A percentile compares a stretch with the other conserved stretches of the same genome.
These are phyloP conservation scores for Ctenochaetus hawaiiensis DNA, from an alignment of 2,797 vertebrate species.

Conservation along the genomic window DNA sequence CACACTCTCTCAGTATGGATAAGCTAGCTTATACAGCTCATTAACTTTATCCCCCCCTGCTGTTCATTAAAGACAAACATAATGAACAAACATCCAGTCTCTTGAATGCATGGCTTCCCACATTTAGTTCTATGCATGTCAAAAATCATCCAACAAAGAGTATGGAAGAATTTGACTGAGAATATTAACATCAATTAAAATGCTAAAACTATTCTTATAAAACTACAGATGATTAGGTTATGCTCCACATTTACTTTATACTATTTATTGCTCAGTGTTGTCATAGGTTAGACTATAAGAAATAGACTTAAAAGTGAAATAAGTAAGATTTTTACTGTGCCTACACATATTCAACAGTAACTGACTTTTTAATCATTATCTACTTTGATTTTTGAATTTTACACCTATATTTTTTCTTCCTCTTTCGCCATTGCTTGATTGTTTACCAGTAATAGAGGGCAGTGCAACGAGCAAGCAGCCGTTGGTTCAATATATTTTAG, in stretches of 20 bases:
- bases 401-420: not conserved
- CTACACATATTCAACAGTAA: not conserved
- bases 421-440: not conserved
- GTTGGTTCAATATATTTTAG: not conserved
- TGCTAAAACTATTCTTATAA: not conserved
- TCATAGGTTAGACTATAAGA: not conserved
- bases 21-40: slow-evolving; percentile 49
- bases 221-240: not conserved
- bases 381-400: not conserved
- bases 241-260: not conserved
- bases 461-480: not conserved
- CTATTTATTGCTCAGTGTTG: not conserved
- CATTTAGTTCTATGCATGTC: not conserved
- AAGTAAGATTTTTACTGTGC: not conserved
- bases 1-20: slow-evolving; percentile 49
- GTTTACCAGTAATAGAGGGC: not conserved
- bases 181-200: not conserved
- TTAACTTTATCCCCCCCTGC: slow-evolving; percentile 48
- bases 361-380: not conserved
- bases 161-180: not conserved
- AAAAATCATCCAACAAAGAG: not conserved
- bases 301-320: not conserved
- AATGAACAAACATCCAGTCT: not conserved
- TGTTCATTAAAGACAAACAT: slow-evolving; percentile 1
- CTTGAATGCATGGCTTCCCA: not conserved